A percentile compares a stretch with the other conserved stretches of the same genome.
Evolutionary conservation across 2,113 vertebrate species (phyloP).

Genomic region (Prolemur simus): DNA sequence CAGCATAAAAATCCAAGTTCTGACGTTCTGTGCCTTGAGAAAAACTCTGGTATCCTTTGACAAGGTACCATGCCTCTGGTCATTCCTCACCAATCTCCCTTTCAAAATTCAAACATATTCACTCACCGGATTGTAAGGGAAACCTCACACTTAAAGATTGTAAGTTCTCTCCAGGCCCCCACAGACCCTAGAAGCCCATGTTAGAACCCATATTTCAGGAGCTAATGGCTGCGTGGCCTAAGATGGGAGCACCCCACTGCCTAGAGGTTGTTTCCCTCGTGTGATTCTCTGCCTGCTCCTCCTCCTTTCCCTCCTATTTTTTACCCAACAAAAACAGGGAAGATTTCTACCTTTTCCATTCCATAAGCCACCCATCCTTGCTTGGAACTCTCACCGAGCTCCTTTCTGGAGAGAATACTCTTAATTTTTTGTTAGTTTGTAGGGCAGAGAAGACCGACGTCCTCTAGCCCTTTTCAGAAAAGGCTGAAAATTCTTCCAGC

Average conservation of each 20-base stretch:
- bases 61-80: background rate
- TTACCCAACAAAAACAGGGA: background rate
- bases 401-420: background rate
- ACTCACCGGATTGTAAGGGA: background rate
- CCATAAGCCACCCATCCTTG: background rate
- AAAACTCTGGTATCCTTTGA: background rate
- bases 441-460: background rate
- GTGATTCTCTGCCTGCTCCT: background rate
- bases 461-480: background rate
- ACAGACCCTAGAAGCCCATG: background rate
- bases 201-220: background rate
- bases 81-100: background rate
- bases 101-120: background rate
- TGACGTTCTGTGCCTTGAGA: background rate
- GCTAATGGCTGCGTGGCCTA: background rate
- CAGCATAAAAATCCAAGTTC: background rate
- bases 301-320: fast-evolving
- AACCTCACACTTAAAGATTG: background rate
- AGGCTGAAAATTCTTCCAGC: background rate
- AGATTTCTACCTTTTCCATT: background rate
- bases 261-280: background rate
- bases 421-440: background rate
- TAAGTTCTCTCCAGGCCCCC: background rate
- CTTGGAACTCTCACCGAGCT: background rate
- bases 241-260: too few species aligned